These are phyloP conservation scores for Hymenochirus boettgeri DNA, from an alignment of 2,113 vertebrate genomes.

Conservation along the genomic window DNA sequence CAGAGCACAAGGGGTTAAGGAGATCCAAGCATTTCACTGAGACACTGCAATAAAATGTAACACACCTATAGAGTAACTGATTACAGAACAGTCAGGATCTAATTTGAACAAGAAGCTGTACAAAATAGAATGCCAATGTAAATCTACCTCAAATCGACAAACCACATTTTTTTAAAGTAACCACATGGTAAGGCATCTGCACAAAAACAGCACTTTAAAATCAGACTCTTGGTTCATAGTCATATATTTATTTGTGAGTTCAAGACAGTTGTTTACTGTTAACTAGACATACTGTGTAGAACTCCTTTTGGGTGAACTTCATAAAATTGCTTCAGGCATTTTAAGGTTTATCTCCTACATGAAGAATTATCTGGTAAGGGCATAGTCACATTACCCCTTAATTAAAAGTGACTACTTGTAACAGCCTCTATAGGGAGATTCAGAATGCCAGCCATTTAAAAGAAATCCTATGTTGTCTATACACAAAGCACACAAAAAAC, in stretches of 20 bases:
- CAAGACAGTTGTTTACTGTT: not conserved
- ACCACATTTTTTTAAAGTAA: constrained; percentile 11
- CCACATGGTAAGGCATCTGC: not conserved
- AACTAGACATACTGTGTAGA: not conserved
- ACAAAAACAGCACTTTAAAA: not conserved
- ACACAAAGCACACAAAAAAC: constrained; percentile 30
- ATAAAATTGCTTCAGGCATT: constrained; percentile 27
- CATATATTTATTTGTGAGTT: not conserved
- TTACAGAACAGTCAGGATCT: constrained; percentile 24
- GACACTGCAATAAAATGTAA: not conserved
- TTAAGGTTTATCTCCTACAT: constrained; percentile 13
- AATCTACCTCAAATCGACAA: constrained; percentile 32
- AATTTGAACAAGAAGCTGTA: constrained; percentile 15
- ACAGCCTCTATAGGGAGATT: constrained; percentile 38
- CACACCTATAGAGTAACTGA: constrained; percentile 1
- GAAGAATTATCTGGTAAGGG: constrained; percentile 32
- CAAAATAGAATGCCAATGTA: constrained; percentile 42
- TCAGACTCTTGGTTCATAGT: not conserved
- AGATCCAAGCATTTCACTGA: not conserved
- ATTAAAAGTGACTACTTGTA: constrained; percentile 43
- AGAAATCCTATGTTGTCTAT: constrained; percentile 30
- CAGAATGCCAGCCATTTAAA: constrained; percentile 37
- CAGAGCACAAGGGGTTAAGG: constrained; percentile 13
- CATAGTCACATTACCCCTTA: constrained; percentile 39
- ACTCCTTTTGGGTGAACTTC: constrained; percentile 17